These are phyloP conservation scores for Drosophila picticornis DNA, from an alignment of 2,888 invertebrate species.

Conservation along the genomic window DNA sequence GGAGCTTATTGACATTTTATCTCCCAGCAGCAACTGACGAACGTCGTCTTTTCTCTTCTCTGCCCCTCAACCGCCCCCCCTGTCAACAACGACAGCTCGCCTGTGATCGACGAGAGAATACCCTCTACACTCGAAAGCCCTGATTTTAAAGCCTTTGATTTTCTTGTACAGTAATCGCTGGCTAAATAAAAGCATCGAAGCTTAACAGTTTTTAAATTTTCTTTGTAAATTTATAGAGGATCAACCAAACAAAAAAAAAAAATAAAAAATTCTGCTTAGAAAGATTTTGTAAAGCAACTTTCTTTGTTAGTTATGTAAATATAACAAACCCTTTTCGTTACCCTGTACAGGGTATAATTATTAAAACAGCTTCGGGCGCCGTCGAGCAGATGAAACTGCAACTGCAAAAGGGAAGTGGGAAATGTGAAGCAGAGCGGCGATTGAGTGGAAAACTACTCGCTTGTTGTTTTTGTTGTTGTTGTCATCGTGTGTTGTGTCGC, in stretches of 20 bases:
- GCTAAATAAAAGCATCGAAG: background rate
- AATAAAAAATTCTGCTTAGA: background rate
- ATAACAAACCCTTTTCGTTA: background rate
- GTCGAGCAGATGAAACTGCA: constrained; percentile 23
- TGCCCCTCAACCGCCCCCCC: background rate
- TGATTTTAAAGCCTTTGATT: background rate
- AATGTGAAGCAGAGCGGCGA: background rate
- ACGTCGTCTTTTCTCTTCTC: constrained; percentile 14
- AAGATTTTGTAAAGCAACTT: background rate
- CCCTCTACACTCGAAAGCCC: background rate
- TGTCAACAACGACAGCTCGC: constrained; percentile 30
- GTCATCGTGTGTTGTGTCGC: constrained; percentile 45
- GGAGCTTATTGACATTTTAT: constrained; percentile 81
- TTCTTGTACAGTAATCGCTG: background rate
- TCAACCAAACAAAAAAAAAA: background rate
- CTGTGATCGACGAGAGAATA: constrained; percentile 10
- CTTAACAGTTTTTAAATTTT: no score
- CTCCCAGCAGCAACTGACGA: constrained; percentile 54
- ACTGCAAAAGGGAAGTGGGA: background rate
- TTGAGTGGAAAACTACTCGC: constrained; percentile 6
- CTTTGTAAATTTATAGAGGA: no score
- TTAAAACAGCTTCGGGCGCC: constrained; percentile 41
- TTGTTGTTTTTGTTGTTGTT: background rate
- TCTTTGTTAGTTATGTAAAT: background rate
- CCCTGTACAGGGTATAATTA: constrained; percentile 21